Base-by-base conservation (phyloP, 2,888 invertebrate genomes). In the Tanaodytes sp. region DNA sequence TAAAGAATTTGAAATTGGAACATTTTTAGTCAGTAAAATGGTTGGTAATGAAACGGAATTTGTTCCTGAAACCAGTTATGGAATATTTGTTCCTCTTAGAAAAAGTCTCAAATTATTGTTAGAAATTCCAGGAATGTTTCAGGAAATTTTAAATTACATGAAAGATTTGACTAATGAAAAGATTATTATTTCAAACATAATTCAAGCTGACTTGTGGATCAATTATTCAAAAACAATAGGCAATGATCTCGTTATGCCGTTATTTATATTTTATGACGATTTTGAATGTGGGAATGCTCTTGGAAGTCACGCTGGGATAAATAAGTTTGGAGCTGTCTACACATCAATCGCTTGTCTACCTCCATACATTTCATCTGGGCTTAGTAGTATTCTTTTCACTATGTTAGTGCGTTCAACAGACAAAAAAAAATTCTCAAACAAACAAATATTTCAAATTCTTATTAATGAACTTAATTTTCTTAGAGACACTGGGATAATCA, bases 91-190 rank as follows among this genome's bases (percentile, higher is more conserved):
- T 23, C 49, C 37, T 16, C 27, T 51, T n/a, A 8, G 51, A 16
- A 39, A 39, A 51, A 51, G 39, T 39, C 39, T 51, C n/a, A 39
- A 39, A 51, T 23, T 39, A 16, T 51, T 51, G 23, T 27, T 51
- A 8, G 39, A 51, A 39, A 51, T 51, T 11, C 27, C 51, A 1
- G 39, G 39, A 19, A 23, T 51, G 16, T 39, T 51, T 27, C 2
- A 51, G 6, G 16, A 51, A 15, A 37, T 39, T 16, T 12, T 51
- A 9, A 19, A 51, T 16, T 51, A 46, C 31, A 46, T 46, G 15
- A 14, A 31, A 14, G 31, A n/a, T 30, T 16, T 46, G n/a, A 23
- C 27, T 1, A 9, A 51, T 8, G 39, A 51, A 36, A 51, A 12
- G 23, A n/a, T 33, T 30, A 27, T 54, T 19, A 54, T 40, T 27